Evolutionary conservation across 2,113 vertebrate species (phyloP).

Genomic region (Acanthochromis polyacanthus): DNA sequence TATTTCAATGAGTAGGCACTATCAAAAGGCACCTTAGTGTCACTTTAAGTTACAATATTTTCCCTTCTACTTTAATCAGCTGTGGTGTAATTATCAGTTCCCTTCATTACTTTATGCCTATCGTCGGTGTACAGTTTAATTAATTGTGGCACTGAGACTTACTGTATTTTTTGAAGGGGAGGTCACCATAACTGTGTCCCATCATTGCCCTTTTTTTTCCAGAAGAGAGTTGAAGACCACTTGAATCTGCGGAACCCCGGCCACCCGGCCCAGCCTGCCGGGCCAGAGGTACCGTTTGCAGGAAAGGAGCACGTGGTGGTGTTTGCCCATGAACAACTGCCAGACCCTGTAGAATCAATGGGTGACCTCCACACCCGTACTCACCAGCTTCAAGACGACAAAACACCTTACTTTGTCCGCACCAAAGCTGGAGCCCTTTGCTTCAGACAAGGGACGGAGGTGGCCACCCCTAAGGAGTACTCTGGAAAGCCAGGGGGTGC

Average conservation of each 20-base stretch:
- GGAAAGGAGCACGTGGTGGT: slow-evolving; percentile 11
- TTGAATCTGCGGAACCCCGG: slow-evolving; percentile 47
- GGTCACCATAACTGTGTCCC: not conserved
- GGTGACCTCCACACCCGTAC: slow-evolving; percentile 86
- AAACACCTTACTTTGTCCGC: slow-evolving; percentile 89
- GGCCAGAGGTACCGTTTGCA: not conserved
- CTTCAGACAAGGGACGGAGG: slow-evolving; percentile 94
- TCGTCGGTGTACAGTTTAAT: not conserved
- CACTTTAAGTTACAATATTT: too few relatives aligned
- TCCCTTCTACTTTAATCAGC: too few relatives aligned
- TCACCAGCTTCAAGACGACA: slow-evolving; percentile 89
- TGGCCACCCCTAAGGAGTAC: slow-evolving; percentile 85
- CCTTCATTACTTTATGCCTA: not conserved
- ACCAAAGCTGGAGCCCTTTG: slow-evolving; percentile 95
- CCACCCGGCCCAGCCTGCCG: slow-evolving; percentile 15
- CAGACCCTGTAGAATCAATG: slow-evolving; percentile 60
- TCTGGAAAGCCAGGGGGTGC: slow-evolving; percentile 64
- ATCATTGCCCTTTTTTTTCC: not conserved
- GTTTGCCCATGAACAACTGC: not conserved
- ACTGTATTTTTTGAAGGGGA: not conserved
- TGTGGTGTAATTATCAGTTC: too few relatives aligned
- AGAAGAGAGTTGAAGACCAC: slow-evolving; percentile 56
- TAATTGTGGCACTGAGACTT: not conserved
- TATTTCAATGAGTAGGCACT: too few relatives aligned
- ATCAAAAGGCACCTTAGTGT: too few relatives aligned